A percentile compares a stretch with the other conserved stretches of the same genome.
phyloP scores from a whole-genome alignment of 2,113 vertebrate genomes.

The Dendropsophus ebraccatus region DNA sequence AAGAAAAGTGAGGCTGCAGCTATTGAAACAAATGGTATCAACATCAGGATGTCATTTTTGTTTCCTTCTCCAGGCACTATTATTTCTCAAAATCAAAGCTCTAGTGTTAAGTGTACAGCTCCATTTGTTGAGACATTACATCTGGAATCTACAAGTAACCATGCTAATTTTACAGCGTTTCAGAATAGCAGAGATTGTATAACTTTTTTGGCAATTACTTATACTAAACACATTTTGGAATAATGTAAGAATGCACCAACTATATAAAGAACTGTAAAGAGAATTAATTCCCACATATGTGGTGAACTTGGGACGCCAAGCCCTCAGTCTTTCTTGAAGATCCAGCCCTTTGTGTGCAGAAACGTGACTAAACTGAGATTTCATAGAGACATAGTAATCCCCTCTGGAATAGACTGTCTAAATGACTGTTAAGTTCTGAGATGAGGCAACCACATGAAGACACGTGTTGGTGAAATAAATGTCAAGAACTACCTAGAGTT shows the following conservation, averaged over 20 bases:
- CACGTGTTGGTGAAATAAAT: not conserved
- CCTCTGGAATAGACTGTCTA: not conserved
- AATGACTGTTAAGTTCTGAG: constrained; percentile 16
- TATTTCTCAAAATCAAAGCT: constrained; percentile 40
- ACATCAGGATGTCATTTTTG: constrained; percentile 54
- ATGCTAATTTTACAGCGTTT: constrained; percentile 22
- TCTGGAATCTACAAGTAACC: constrained; percentile 46
- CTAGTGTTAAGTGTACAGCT: constrained; percentile 1
- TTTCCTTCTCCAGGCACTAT: not conserved
- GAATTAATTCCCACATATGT: constrained; percentile 17
- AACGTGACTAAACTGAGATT: constrained; percentile 28
- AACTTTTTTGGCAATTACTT: constrained; percentile 5
- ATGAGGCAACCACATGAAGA: constrained; percentile 27
- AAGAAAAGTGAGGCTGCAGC: constrained; percentile 30
- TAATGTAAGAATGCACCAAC: constrained; percentile 35
- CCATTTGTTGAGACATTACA: constrained; percentile 38
- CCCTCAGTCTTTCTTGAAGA: not conserved
- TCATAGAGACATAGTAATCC: constrained; percentile 28
- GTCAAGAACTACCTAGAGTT: not conserved
- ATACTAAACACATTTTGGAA: constrained; percentile 31
- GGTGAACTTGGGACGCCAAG: not conserved
- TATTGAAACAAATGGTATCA: constrained; percentile 33
- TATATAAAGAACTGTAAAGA: constrained; percentile 13
- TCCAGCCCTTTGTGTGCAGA: constrained; percentile 6
- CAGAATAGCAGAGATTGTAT: constrained; percentile 23